Evolutionary conservation across 2,797 vertebrate species (phyloP).

Genomic region (Adrianichthys oophorus): DNA sequence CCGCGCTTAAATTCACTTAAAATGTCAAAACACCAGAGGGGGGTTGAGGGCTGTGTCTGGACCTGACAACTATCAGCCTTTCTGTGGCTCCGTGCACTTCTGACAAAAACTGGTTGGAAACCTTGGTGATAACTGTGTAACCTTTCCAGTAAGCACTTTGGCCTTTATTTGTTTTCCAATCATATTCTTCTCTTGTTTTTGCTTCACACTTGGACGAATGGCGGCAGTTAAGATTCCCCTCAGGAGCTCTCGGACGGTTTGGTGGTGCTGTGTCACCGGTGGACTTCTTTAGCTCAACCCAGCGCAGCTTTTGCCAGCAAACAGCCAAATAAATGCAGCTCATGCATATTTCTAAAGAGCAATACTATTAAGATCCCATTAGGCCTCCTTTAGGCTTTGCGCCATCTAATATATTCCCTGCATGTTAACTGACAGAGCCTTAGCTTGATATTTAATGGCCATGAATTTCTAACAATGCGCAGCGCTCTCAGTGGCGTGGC

Average conservation of each 20-base stretch:
- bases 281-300: conserved; percentile 13
- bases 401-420: conserved; percentile 33
- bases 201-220: conserved; percentile 36
- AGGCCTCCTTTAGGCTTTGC: conserved; percentile 40
- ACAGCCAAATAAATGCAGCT: conserved; percentile 45
- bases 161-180: conserved; percentile 63
- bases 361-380: conserved; percentile 51
- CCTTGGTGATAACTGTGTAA: conserved; percentile 59
- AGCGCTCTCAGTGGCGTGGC: conserved; percentile 27
- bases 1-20: conserved; percentile 67
- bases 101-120: conserved; percentile 60
- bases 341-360: conserved; percentile 48
- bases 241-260: conserved; percentile 14
- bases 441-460: conserved; percentile 56
- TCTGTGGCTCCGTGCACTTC: conserved; percentile 33
- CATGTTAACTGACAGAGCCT: conserved; percentile 48
- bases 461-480: conserved; percentile 42
- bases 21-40: conserved; percentile 72
- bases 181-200: conserved; percentile 40
- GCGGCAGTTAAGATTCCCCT: background rate
- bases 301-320: conserved; percentile 7
- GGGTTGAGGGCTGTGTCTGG: conserved; percentile 46
- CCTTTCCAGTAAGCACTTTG: conserved; percentile 62
- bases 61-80: conserved; percentile 65
- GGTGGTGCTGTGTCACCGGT: background rate